phyloP scores from a whole-genome alignment of 1,140 invertebrate genomes.

The Trichogramma pretiosum region DNA sequence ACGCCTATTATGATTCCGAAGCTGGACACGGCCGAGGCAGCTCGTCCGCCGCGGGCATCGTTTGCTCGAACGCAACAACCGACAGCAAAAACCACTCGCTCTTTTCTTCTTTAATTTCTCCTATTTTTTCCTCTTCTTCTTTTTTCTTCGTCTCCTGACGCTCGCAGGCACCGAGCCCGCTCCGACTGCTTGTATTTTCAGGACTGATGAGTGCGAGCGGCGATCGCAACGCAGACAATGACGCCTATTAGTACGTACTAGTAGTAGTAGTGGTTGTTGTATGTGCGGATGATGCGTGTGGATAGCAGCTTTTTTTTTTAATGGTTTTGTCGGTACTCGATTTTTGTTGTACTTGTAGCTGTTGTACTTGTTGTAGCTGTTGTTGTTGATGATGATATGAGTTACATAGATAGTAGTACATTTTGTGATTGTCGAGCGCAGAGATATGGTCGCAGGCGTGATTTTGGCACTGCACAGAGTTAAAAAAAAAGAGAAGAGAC shows the following conservation, averaged over 20 bases:
- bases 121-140: neutral
- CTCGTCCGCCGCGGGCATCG: too few relatives aligned
- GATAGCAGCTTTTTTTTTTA: neutral
- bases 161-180: too few relatives aligned
- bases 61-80: too few relatives aligned
- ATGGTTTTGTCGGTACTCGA: neutral
- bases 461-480: slow-evolving; percentile 18
- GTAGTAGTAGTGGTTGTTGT: neutral
- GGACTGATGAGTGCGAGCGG: neutral
- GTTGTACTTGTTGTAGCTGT: neutral
- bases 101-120: too few relatives aligned
- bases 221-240: too few relatives aligned
- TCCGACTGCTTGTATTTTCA: too few relatives aligned
- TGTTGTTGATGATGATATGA: slow-evolving; percentile 13
- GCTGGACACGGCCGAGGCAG: too few relatives aligned
- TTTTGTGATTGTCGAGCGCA: slow-evolving; percentile 17
- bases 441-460: slow-evolving; percentile 16
- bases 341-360: neutral
- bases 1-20: too few relatives aligned
- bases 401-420: slow-evolving; percentile 5
- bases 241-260: neutral
- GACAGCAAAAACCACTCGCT: too few relatives aligned
- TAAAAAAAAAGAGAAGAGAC: slow-evolving; percentile 12
- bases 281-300: neutral
- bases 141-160: neutral